Percentiles rank a stretch among this genome's conserved stretches.
phyloP scores from a whole-genome alignment of 2,797 vertebrate genomes.

The Etheostoma nigrum region DNA sequence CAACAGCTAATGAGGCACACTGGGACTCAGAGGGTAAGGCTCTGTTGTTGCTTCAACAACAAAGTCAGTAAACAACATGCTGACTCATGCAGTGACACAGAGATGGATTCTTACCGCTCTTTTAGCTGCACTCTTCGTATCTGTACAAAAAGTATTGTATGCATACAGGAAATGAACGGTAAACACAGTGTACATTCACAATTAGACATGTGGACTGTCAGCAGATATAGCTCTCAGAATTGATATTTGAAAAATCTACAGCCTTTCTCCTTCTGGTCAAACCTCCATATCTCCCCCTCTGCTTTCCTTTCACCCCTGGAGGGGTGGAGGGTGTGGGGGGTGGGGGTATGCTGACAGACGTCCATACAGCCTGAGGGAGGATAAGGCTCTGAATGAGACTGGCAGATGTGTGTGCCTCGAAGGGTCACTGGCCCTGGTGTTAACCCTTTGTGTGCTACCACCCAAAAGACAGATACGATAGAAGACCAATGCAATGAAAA shows the following conservation, averaged over 20 bases:
- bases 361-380: slow-evolving; percentile 48
- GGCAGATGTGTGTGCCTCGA: slow-evolving; percentile 65
- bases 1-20: slow-evolving; percentile 87
- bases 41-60: slow-evolving; percentile 69
- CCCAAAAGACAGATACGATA: not conserved
- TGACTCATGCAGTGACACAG: slow-evolving; percentile 71
- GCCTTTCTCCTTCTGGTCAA: slow-evolving; percentile 40
- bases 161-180: slow-evolving; percentile 12
- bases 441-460: slow-evolving; percentile 36
- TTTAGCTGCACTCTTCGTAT: slow-evolving; percentile 43
- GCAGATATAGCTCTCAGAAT: slow-evolving; percentile 27
- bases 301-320: slow-evolving; percentile 42
- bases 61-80: slow-evolving; percentile 81
- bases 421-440: slow-evolving; percentile 32
- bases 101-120: slow-evolving; percentile 29
- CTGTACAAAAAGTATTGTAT: slow-evolving; percentile 15
- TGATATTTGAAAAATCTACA: slow-evolving; percentile 20
- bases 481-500: not conserved
- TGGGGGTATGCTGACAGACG: slow-evolving; percentile 52
- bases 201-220: slow-evolving; percentile 6
- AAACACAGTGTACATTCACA: not conserved
- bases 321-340: not conserved
- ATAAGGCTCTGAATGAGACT: slow-evolving; percentile 53
- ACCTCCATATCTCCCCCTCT: slow-evolving; percentile 32
- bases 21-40: slow-evolving; percentile 82